Base-by-base conservation (phyloP, 2,797 vertebrate species). In the Rhinogobio ventralis region DNA sequence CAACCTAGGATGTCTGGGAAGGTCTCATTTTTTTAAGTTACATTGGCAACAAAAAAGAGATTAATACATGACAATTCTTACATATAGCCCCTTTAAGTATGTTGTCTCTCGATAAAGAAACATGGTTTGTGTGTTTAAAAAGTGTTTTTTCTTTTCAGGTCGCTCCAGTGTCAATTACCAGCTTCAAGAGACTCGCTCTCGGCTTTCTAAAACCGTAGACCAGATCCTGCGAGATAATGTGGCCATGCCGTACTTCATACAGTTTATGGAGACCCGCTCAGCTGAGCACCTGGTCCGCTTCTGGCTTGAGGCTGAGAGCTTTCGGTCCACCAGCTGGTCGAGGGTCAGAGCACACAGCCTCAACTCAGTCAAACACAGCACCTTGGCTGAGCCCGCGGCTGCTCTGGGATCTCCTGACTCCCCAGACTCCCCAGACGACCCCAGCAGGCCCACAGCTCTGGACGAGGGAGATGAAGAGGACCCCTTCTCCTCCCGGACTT, bases 301-400 rank as follows among this genome's bases (percentile, higher is more conserved):
- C 88, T 99, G 98, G 97, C 80, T 98, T 87, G 98, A 99, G 91
- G 97, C 98, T 0, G 97, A 99, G 93, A 96, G 96, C 90, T 99
- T 99, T 94, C 96, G 97, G 85, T 96, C 97, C 72, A 94, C 95
- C n/a, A 97, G 97, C 39, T 99, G 98, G 98, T 98, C 97, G 2
- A 94, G 97, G 60, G 96, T 99, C 72, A 94, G 98, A 91, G 97
- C 98, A 0, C 97, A 98, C 88, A 99, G 96, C 93, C 94, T 99
- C 83, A 99, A 99, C 94, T 97, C 97, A 0, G 97, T 99, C 80
- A 99, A 99, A 92, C 98, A 98, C 92, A 99, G 98, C 90, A 95
- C 98, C 0, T 82, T 99, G 93, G 98, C 97, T 5, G 98, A 99
- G 92, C 97, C 97, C 0, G 93, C 96, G 51, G 64, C 81, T 55